Evolutionary conservation across 2,888 invertebrate genomes (phyloP), one percentile per base, ranked within the genome.

Genomic region (Aspidiotus rigidus): DNA sequence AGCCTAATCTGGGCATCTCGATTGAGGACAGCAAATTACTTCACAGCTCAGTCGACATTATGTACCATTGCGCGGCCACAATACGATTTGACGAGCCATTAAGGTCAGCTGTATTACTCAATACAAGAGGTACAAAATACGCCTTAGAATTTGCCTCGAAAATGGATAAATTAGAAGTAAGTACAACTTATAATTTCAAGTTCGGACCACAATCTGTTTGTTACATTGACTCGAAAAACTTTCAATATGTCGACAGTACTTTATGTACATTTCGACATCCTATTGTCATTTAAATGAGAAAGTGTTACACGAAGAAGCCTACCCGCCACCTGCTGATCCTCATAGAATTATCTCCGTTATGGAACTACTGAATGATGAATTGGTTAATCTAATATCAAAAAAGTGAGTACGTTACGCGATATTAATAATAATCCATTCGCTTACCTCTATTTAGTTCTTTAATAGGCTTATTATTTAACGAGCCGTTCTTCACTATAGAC

Each of bases 261-360:
- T 93, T 74, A 82, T 93, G 6, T 93, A 97, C 78, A 88, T 95
- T 0, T 94, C 94, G 0, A 96, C 96, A 0, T 87, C 94, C 0
- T 97, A 93, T 78, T 91, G 93, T 73, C 93, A 95, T 76, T 93
- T 94, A 76, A 87, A 92, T 74, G 83, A 89, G 73, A 80, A 82
- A 0, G 79, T 84, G 0, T 76, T 96, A 16, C 89, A 93, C 74
- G 96, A 96, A 78, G 83, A 82, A 64, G 80, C 88, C 55, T 97
- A 97, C 77, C 83, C 85, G 0, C 81, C 88, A 0, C 78, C 90
- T 0, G 86, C 86, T 7, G 75, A 77, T 41, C 76, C 76, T 7
- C 73, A 75, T 56, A 73, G 74, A 40, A 71, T 90, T 13, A 82
- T 90, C 70, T 80, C 85, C 56, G 79, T 85, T 75, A 81, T 85